Evolutionary conservation across 2,797 vertebrate species (phyloP), one percentile per base, ranked within the genome.

Genomic region (Carapus acus): DNA sequence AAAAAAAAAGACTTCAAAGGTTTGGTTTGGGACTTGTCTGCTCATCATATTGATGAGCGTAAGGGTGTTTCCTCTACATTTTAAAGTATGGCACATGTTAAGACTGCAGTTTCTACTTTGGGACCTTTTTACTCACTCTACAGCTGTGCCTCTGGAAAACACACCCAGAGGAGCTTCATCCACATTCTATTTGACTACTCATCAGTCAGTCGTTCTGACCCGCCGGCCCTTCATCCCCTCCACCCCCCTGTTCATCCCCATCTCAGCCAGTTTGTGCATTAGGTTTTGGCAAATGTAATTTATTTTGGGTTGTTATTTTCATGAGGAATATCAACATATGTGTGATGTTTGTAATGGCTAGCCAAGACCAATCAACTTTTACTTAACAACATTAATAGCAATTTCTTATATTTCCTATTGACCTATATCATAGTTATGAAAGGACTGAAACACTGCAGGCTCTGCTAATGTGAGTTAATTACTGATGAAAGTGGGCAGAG

Each of bases 41-140:
- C 93, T 99, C 94, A 99, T 99, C 96, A 99, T 97, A 98, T 98
- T 99, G 96, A 98, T 98, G 96, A 98, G 94, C 61, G 85, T 87
- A 88, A 88, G 83, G 87, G 86, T 90, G 87, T 87, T 87, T 87
- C 87, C 87, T 89, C 85, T 87, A 82, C 87, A 85, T 89, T 91
- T 87, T 85, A 86, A 87, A 87, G 89, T 89, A 90, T 87, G 91
- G 90, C 92, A 92, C 90, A 92, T 88, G 88, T 90, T 85, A 87
- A 87, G 84, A 89, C 90, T 88, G 85, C 89, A 91, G 88, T 87
- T 91, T 93, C 90, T 90, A 90, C 88, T 86, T 86, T 87, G 91
- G 90, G 89, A 91, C 88, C 87, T 90, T 90, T 88, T 89, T 89
- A 86, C 88, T 90, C 84, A 85, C 80, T 81, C 73, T 66, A 38